Base-by-base conservation (phyloP, 2,113 vertebrate species). In the Rutilus rutilus region DNA sequence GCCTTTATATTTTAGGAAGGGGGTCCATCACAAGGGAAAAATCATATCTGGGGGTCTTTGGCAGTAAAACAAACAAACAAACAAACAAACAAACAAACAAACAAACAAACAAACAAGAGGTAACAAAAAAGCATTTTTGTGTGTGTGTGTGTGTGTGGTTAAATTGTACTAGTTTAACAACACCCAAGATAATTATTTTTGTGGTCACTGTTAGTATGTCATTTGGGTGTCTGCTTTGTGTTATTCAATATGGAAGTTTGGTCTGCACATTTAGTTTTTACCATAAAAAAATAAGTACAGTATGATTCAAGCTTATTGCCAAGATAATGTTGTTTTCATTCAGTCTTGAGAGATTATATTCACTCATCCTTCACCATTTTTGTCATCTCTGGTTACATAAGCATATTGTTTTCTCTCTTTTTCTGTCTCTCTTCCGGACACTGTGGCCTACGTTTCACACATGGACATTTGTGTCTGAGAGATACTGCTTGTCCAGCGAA, bases 401-500 rank as follows among this genome's bases (percentile, higher is more conserved):
- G 47, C 12, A 77, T 57, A 64, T 67, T 14, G 33, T 73, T 57
- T 67, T 73, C 27, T 25, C 71, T 39, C 30, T 54, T 64, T 17
- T 6, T 78, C 19, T 86, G 45, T 75, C 78, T 57, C 67, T 71
- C 65, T 78, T 82, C 21, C 75, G 87, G 85, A 89, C 83, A 78
- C 52, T 67, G n/a, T 87, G 88, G 78, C 88, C 88, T 87, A 87
- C 54, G 87, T 87, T 82, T 33, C 33, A 21, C 45, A 87, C 50
- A 47, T 85, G 36, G 62, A 36, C 15, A 80, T 50, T 17, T 30
- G 7, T 75, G 69, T 64, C 9, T 7, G 42, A 71, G 45, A 27
- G 79, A 52, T 67, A 19, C n/a, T 50, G 39, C 25, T 30, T 2
- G 54, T 42, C 52, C 69, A 67, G 27, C 8, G 2, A 42, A 45